Base-by-base conservation (phyloP, 1,140 invertebrate species). In the Drosophila burlai region DNA sequence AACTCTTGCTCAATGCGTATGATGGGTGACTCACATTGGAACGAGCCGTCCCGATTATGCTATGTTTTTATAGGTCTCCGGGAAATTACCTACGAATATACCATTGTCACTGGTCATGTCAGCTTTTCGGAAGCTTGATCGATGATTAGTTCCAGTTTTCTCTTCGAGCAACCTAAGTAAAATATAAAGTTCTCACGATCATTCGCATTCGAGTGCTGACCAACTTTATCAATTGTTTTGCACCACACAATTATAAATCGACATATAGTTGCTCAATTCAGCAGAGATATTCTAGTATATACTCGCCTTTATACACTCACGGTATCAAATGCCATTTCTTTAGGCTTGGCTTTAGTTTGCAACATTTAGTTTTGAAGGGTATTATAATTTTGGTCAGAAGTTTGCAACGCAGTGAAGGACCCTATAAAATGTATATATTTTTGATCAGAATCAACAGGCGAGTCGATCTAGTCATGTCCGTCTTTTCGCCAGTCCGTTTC, bases 191-290 rank as follows among this genome's bases (percentile, higher is more conserved):
- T 43, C 59, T 62, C 36, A 5, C n/a, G n/a, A 42, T 16, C 26
- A 18, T 31, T 43, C 21, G 18, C 24, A 50, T 24, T 11, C 15
- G 6, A 46, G 63, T 26, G 21, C 55, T 38, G 55, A 29, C 64
- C 21, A 31, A 47, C 36, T 42, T 36, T 42, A 62, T 63, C 45
- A 62, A 63, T 68, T 68, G 36, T 50, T 63, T 50, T 63, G 46
- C 36, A 34, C n/a, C 59, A 42, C 18, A 64, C 60, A 65, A 49
- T 38, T 18, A 68, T 49, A n/a, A 42, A 36, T 45, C 26, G 31
- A 26, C 18, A 65, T 31, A 43, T 18, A 24, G 18, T 42, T 42
- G 11, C 13, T 29, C n/a, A 43, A 65, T 65, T 61, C 11, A 16
- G 54, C 13, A 16, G 15, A 13, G 49, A 40, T 40, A 43, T 43